Conservation (phyloP, 2,797 vertebrate genomes). For the Tapera naevia region DNA sequence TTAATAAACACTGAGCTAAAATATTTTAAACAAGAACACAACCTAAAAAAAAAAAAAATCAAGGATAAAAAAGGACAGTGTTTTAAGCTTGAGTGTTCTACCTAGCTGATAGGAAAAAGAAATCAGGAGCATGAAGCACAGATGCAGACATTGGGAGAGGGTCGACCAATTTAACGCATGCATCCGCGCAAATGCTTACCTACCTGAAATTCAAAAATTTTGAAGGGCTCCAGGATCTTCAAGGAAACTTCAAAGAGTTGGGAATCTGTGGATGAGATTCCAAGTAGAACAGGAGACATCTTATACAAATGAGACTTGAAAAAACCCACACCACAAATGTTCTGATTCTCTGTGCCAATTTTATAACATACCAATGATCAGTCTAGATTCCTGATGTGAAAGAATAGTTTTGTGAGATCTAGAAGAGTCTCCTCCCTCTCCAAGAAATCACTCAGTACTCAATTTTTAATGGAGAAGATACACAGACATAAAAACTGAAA, state of each 20-base stretch:
- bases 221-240: conserved; percentile 71
- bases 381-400: background rate
- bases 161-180: conserved; percentile 75
- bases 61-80: background rate
- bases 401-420: background rate
- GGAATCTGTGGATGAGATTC: conserved; percentile 72
- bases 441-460: background rate
- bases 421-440: background rate
- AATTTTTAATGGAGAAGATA: background rate
- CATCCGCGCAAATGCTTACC: conserved; percentile 71
- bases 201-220: conserved; percentile 75
- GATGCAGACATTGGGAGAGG: conserved; percentile 72
- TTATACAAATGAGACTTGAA: conserved; percentile 53
- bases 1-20: background rate
- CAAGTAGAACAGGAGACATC: conserved; percentile 70
- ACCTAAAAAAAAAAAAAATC: background rate
- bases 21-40: background rate
- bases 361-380: background rate
- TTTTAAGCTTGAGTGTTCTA: background rate
- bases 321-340: background rate
- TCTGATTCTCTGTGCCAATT: background rate
- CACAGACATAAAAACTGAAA: background rate
- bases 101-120: conserved; percentile 49
- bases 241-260: conserved; percentile 73
- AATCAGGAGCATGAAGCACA: conserved; percentile 68